Evolutionary conservation across 1,140 invertebrate genomes (phyloP).

Genomic region (Aphidius ervi): DNA sequence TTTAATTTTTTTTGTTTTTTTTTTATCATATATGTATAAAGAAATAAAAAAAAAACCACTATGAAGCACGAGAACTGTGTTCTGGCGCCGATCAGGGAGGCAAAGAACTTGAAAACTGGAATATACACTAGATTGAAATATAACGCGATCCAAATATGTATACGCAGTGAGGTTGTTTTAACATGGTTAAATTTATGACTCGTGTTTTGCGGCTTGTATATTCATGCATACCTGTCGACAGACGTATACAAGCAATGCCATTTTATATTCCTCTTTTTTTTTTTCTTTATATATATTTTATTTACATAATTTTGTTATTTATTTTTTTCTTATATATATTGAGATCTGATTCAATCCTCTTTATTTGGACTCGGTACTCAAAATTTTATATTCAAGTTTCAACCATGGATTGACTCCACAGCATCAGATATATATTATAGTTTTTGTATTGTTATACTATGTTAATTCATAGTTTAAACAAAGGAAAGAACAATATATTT

Average conservation of each 20-base stretch:
- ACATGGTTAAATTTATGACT: conserved; percentile 28
- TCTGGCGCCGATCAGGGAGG: conserved; percentile 44
- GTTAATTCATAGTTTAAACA: too few relatives aligned
- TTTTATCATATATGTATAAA: background rate
- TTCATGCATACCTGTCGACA: conserved; percentile 10
- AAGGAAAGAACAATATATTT: too few relatives aligned
- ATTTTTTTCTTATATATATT: background rate
- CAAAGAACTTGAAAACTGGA: conserved; percentile 24
- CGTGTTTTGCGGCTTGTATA: conserved; percentile 11
- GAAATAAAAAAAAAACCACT: conserved; percentile 5
- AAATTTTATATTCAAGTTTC: background rate
- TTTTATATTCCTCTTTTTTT: background rate
- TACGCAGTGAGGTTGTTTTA: conserved; percentile 20
- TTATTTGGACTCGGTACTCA: conserved; percentile 5
- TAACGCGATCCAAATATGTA: conserved; percentile 42
- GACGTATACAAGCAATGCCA: conserved; percentile 2
- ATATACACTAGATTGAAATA: conserved; percentile 45
- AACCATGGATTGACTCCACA: background rate
- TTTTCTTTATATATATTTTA: too few relatives aligned
- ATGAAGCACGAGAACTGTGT: conserved; percentile 25
- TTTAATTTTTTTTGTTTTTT: conserved; percentile 1
- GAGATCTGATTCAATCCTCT: conserved; percentile 9
- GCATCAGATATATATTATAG: background rate
- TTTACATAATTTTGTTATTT: too few relatives aligned
- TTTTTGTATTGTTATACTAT: too few relatives aligned